Evolutionary conservation across 2,888 invertebrate genomes (phyloP), one percentile per base, ranked within the genome.

Genomic region (Drosophila ustulata): DNA sequence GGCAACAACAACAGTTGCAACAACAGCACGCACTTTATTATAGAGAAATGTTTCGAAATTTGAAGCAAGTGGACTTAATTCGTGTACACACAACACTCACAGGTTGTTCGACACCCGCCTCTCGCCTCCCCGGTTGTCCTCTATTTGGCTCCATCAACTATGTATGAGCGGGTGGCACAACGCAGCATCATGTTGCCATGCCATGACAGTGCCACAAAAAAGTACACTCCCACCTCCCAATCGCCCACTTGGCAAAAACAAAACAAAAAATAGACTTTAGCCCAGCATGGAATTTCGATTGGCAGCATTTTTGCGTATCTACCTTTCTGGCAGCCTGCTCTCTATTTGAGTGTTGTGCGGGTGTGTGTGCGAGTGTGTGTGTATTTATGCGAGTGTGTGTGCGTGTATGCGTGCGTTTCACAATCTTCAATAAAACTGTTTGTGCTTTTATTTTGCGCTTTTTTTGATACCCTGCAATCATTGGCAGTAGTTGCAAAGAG

Each of bases 351-450:
- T 41, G 46, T 45, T 50, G 25, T 52, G 37, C 37, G 37, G 3
- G 49, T 56, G 30, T 18, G 18, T 18, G 18, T 41, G 61, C 56
- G 53, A 11, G 11, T 69, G 56, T 57, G 64, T 63, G 65, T 73
- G 55, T 53, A 53, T 52, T 46, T 66, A 9, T 52, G 47, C 47
- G 46, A 5, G 37, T 64, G 32, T 23, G 30, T 30, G 41, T 45
- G 23, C 9, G 37, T 8, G 13, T 41, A n/a, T 32, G 58, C 65
- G 41, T 57, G 74, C 70, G 39, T 67, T 75, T 87, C 75, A 82
- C 85, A 89, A 86, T 86, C 89, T 82, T 89, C 88, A 86, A 89
- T 86, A 86, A 89, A 89, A 89, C 69, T 69, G 85, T 67, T 55
- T 62, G 34, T 32, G 4, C 25, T 53, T 41, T 39, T 71, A 26